Conservation (phyloP, 2,888 invertebrate genomes). For the Hydroisotoma schaefferi region DNA sequence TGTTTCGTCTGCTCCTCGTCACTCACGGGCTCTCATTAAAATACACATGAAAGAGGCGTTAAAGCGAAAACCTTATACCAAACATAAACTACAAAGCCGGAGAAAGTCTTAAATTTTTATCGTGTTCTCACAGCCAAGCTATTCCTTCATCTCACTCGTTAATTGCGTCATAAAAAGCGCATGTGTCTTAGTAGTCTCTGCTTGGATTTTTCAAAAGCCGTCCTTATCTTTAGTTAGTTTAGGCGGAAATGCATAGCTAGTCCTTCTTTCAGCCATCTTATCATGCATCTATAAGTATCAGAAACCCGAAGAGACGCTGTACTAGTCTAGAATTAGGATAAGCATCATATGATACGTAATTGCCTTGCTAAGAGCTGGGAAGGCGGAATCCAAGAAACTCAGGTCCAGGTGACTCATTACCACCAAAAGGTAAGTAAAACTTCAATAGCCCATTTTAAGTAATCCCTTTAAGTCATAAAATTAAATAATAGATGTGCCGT, state of each 20-base stretch:
- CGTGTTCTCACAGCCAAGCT: background rate
- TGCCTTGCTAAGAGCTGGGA: background rate
- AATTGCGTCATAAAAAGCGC: constrained; percentile 4
- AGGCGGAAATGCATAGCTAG: too few relatives aligned
- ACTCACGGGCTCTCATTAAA: too few relatives aligned
- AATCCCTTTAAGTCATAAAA: constrained; percentile 28
- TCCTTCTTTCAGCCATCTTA: too few relatives aligned
- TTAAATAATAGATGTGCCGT: constrained; percentile 39
- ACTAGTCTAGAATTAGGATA: too few relatives aligned
- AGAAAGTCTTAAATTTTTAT: constrained; percentile 5
- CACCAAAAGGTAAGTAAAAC: background rate
- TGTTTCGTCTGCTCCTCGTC: too few relatives aligned
- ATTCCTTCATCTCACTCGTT: constrained; percentile 6
- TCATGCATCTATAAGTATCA: too few relatives aligned
- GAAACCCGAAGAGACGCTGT: too few relatives aligned
- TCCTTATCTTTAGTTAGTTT: too few relatives aligned
- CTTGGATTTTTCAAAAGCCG: too few relatives aligned
- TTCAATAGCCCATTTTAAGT: constrained; percentile 9
- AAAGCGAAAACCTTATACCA: background rate
- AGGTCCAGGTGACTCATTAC: constrained; percentile 7
- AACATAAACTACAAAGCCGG: background rate
- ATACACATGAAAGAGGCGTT: background rate
- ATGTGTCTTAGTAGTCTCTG: too few relatives aligned
- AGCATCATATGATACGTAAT: background rate
- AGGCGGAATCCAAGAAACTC: background rate